phyloP scores from a whole-genome alignment of 2,797 vertebrate genomes.

The Spizella passerina region DNA sequence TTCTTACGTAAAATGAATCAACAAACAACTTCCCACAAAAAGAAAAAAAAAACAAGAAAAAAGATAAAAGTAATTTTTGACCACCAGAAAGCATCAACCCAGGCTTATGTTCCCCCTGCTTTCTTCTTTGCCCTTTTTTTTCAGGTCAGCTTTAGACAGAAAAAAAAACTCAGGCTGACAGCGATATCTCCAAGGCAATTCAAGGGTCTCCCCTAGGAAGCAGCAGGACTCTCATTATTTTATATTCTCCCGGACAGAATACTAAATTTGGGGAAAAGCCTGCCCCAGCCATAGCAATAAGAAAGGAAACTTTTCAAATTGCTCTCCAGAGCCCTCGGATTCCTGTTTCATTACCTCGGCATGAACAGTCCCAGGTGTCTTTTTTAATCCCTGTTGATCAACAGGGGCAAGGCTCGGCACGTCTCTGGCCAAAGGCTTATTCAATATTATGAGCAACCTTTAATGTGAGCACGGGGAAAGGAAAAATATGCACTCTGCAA shows the following conservation, averaged over 20 bases:
- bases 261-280: conserved; percentile 25
- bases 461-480: background rate
- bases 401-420: background rate
- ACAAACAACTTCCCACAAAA: background rate
- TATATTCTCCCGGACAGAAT: conserved; percentile 42
- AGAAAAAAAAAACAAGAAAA: background rate
- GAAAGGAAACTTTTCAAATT: conserved; percentile 36
- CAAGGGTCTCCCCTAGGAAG: background rate
- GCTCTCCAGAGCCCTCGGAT: background rate
- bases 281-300: background rate
- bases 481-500: background rate
- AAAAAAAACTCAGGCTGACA: background rate
- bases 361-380: background rate
- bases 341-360: conserved; percentile 24
- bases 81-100: background rate
- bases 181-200: conserved; percentile 40
- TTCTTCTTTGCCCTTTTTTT: conserved; percentile 9
- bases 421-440: conserved; percentile 6
- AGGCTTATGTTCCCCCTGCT: background rate
- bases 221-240: conserved; percentile 48
- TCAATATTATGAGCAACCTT: conserved; percentile 3
- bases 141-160: conserved; percentile 13
- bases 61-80: background rate
- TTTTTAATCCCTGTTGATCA: conserved; percentile 50
- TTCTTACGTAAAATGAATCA: background rate